Conservation (phyloP, 2,113 vertebrate species). For the Colinus virginianus region DNA sequence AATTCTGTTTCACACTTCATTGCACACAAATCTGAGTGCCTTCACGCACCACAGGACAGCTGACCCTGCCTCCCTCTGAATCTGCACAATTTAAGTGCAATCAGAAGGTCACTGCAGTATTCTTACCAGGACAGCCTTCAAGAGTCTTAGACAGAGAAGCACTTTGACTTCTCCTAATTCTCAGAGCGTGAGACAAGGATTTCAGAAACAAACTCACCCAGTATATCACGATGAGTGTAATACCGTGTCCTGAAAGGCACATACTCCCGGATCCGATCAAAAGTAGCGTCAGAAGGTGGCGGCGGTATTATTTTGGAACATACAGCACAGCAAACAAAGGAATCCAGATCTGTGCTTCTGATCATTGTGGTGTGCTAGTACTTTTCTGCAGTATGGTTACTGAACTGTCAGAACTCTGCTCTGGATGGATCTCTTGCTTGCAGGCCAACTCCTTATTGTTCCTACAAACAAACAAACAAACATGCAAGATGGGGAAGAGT, state of each 20-base stretch:
- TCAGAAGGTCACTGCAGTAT: not conserved
- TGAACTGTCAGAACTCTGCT: not conserved
- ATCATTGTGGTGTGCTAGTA: constrained; percentile 53
- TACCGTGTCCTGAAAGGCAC: constrained; percentile 68
- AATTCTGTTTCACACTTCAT: not conserved
- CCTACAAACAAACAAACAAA: not conserved
- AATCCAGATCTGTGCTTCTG: constrained; percentile 46
- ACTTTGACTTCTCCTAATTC: not conserved
- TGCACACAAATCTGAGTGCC: not conserved
- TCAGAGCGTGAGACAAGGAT: not conserved
- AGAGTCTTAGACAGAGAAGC: not conserved
- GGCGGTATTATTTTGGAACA: constrained; percentile 71
- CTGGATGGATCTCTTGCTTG: not conserved
- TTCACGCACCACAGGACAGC: not conserved
- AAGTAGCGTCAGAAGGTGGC: constrained; percentile 47
- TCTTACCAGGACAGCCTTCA: not conserved
- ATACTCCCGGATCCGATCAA: constrained; percentile 64
- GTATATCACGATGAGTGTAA: constrained; percentile 70
- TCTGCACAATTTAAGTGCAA: not conserved
- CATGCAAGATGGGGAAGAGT: not conserved
- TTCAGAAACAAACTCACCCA: constrained; percentile 54
- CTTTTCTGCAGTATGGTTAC: not conserved
- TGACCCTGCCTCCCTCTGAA: not conserved
- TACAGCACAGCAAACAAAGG: constrained; percentile 74
- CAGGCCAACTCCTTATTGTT: not conserved